Evolutionary conservation across 2,797 vertebrate species (phyloP), one percentile per base, ranked within the genome.

Genomic region (Diplodus sargus): DNA sequence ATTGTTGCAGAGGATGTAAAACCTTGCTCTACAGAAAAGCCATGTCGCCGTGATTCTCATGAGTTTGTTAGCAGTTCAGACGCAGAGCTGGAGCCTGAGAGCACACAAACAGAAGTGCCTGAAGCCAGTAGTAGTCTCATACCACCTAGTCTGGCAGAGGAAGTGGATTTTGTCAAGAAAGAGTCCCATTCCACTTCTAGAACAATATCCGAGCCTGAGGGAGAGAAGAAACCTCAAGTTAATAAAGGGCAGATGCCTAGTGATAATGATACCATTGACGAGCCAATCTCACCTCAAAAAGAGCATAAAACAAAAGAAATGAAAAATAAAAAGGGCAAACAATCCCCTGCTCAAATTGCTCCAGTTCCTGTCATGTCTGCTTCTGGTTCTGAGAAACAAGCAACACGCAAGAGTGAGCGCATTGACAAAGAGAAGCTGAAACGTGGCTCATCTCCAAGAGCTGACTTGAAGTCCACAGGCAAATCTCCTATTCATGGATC

Each of bases 381-480:
- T 2, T 90, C 81, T 0, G 63, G 90, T 4, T 69, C 89, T 0
- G 98, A 99, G 90, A 99, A 99, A 86, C 97, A 94, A 0, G 97
- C 96, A 67, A 99, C 97, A 0, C 96, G 98, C 47, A 99, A 99
- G 89, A 99, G 98, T 0, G 97, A 99, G 86, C 96, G 98, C 52
- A 99, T 99, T 69, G 98, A 99, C 88, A 96, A 97, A 78, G 98
- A 99, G 74, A 99, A 98, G 57, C 94, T 97, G 1, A 99, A 98
- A 89, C 95, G 97, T 54, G 97, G 97, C 0, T 96, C 87, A 22
- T 99, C 98, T 45, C 98, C 98, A 47, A 97, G 98, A 70, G 97
- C 96, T 56, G 98, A 99, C 52, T 93, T 93, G 0, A 96, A 96
- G 79, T 96, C 96, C 0, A 92, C 96, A 56, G 94, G 94, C 58